These are phyloP conservation scores for Lampropteryx suffumata DNA, from an alignment of 2,888 invertebrate species.

Conservation along the genomic window DNA sequence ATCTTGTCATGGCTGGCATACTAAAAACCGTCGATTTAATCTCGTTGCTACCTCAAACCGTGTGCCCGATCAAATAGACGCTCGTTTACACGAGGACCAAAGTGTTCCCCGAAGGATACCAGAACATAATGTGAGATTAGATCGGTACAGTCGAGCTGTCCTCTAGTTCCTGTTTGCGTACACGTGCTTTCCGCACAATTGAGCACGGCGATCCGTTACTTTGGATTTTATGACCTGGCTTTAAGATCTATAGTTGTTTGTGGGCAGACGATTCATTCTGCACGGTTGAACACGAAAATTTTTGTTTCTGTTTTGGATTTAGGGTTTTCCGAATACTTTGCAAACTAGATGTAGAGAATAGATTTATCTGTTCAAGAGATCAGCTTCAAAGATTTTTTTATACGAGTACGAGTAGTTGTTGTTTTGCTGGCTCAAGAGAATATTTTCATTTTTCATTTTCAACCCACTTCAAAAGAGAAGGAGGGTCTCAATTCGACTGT, in stretches of 20 bases:
- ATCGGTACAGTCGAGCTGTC: slow-evolving; percentile 4
- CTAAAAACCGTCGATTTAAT: no score
- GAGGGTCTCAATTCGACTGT: no score
- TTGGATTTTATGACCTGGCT: slow-evolving; percentile 3
- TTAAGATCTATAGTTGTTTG: slow-evolving; percentile 13
- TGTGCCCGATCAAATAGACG: slow-evolving; percentile 28
- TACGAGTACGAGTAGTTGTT: no score
- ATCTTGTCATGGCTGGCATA: no score
- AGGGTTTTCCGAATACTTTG: not conserved
- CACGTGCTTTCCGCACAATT: slow-evolving; percentile 12
- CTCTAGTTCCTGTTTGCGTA: not conserved
- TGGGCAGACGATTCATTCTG: not conserved
- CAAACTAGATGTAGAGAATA: no score
- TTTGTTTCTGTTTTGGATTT: slow-evolving; percentile 3
- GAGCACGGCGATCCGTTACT: not conserved
- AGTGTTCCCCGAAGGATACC: not conserved
- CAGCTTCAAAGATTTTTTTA: no score
- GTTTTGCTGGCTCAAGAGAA: no score
- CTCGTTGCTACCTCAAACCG: slow-evolving; percentile 30
- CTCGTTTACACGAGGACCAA: slow-evolving; percentile 1
- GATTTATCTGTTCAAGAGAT: no score
- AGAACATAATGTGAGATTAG: slow-evolving; percentile 4
- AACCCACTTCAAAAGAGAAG: no score
- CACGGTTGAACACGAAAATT: not conserved
- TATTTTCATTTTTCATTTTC: no score